Percentiles rank a stretch among this genome's conserved stretches.
Conservation (phyloP, 2,113 vertebrate species). For the Plecotus auritus region DNA sequence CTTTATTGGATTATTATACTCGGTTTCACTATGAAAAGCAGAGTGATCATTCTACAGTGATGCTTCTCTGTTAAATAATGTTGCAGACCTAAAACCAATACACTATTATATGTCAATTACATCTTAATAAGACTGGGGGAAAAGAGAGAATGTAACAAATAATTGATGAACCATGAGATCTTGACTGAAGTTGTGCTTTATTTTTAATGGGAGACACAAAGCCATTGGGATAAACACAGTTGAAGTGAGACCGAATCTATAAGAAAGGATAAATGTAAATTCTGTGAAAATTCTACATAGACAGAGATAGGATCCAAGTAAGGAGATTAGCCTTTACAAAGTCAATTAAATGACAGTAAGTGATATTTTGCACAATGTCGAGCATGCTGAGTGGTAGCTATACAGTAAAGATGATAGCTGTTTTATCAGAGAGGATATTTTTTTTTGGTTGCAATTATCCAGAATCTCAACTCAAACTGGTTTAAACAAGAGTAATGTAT, state of each 20-base stretch:
- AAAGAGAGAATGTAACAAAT: neutral
- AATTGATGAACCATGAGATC: neutral
- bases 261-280: neutral
- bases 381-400: neutral
- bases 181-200: neutral
- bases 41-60: neutral
- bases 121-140: neutral
- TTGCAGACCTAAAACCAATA: neutral
- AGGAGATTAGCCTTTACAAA: neutral
- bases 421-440: neutral
- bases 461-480: neutral
- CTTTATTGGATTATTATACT: neutral
- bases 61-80: neutral
- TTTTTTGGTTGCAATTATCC: neutral
- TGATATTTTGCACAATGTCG: neutral
- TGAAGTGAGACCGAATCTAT: neutral
- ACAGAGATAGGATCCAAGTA: neutral
- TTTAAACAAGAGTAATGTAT: neutral
- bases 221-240: neutral
- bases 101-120: neutral
- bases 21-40: neutral
- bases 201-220: neutral
- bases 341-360: neutral
- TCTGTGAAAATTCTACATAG: neutral
- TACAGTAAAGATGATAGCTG: neutral